Evolutionary conservation across 2,797 vertebrate genomes (phyloP), one percentile per base, ranked within the genome.

Genomic region (Nannoperca obscura): DNA sequence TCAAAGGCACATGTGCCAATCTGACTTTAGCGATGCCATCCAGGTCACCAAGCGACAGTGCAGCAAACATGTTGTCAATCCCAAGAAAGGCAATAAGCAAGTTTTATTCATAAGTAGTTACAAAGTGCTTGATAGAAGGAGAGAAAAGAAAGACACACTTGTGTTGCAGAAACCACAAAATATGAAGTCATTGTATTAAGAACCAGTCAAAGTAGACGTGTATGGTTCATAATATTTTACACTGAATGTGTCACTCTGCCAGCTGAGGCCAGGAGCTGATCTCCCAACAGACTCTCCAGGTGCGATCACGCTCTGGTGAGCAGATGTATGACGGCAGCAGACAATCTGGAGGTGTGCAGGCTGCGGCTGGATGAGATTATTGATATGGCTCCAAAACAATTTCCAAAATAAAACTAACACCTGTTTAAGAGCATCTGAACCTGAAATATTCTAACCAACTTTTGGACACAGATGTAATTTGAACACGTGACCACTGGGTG

Each of bases 401-500:
- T 13, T 38, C n/a, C 22, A 15, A 34, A 11, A 32, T 30, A 34
- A 20, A 57, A n/a, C 34, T 44, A 24, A 50, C 36, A 40, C 7
- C 22, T 38, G 3, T 24, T 52, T 38, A 24, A 42, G 49, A 27
- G 5, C 3, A 20, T 24, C 24, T 66, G 5, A 19, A 30, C 53
- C 13, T 54, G 12, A 54, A 30, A 3, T 55, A 30, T 19, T 22
- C 17, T 27, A 13, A 57, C n/a, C 7, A 14, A 32, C 36, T 17
- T 34, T 7, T 57, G 9, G 32, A 44, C n/a, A 34, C 9, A 42
- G 13, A 53, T 20, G 53, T 38, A 0, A 19, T 14, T 38, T 63
- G 2, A n/a, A 24, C 4, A 19, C 42, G 14, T 15, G 9, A 53
- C 86, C 89, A 83, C 77, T 74, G 86, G 89, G 36, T 86, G 85